Conservation (phyloP, 2,797 vertebrate genomes). For the Lateolabrax maculatus region DNA sequence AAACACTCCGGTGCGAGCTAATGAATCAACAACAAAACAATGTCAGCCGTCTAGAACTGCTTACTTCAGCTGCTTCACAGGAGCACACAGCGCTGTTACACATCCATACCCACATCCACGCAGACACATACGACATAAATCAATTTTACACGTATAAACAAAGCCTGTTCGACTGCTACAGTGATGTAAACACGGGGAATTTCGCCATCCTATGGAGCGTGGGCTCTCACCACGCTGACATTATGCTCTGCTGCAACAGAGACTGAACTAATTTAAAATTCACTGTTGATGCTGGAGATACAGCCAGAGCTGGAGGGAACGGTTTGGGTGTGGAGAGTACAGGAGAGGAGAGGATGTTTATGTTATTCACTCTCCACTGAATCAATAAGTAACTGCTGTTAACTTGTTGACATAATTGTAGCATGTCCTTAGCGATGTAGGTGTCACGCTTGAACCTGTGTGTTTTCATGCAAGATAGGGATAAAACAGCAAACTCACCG, state of each 20-base stretch:
- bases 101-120: not conserved
- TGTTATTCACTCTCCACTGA: not conserved
- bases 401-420: slow-evolving; percentile 8
- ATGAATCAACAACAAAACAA: slow-evolving; percentile 73
- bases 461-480: slow-evolving; percentile 12
- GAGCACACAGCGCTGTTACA: slow-evolving; percentile 10
- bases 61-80: slow-evolving; percentile 59
- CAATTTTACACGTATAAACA: slow-evolving; percentile 16
- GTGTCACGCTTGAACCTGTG: slow-evolving; percentile 15
- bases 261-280: slow-evolving; percentile 74
- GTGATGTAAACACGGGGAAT: slow-evolving; percentile 23
- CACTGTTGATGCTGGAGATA: slow-evolving; percentile 61
- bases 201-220: slow-evolving; percentile 15
- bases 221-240: slow-evolving; percentile 35
- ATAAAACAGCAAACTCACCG: slow-evolving; percentile 86
- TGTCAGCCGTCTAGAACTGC: slow-evolving; percentile 55
- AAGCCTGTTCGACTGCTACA: slow-evolving; percentile 12
- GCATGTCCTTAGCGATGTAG: not conserved
- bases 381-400: slow-evolving; percentile 6
- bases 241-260: slow-evolving; percentile 59
- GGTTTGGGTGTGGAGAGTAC: slow-evolving; percentile 62
- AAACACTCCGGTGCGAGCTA: slow-evolving; percentile 44
- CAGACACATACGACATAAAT: slow-evolving; percentile 25
- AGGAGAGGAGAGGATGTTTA: slow-evolving; percentile 19
- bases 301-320: slow-evolving; percentile 49